Conservation (phyloP, 2,888 invertebrate genomes). For the Hermaeophaga mercurialis region DNA sequence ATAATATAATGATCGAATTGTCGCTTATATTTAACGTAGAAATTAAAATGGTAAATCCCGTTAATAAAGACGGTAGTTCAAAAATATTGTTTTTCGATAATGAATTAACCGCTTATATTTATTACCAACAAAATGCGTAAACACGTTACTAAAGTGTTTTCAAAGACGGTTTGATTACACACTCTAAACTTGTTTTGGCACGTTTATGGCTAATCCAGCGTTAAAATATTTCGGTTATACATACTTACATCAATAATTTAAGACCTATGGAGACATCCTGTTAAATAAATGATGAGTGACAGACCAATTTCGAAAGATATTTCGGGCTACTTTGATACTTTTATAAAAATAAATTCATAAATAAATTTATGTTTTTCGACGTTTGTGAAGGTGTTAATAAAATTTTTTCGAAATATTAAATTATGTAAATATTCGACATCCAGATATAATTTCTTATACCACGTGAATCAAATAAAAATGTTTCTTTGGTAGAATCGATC, state of each 20-base stretch:
- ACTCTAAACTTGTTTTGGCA: background rate
- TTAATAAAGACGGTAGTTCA: too few species aligned
- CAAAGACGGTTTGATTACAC: too few species aligned
- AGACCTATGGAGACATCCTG: background rate
- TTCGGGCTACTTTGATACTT: background rate
- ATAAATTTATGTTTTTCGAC: background rate
- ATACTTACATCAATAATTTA: background rate
- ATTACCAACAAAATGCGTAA: too few species aligned
- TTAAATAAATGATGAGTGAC: conserved; percentile 5
- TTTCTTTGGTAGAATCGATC: too few species aligned
- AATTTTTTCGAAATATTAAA: background rate
- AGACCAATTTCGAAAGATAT: background rate
- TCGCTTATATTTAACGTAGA: too few species aligned
- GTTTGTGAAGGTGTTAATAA: background rate
- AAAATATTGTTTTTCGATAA: too few species aligned
- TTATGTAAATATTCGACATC: background rate
- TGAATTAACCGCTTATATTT: too few species aligned
- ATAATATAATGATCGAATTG: too few species aligned
- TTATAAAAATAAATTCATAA: conserved; percentile 11
- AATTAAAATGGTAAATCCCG: too few species aligned
- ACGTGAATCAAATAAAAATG: too few species aligned
- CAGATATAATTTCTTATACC: too few species aligned
- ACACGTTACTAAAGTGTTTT: too few species aligned
- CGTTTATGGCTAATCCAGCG: background rate
- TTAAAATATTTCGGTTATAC: background rate